A percentile compares a stretch with the other conserved stretches of the same genome.
phyloP scores from a whole-genome alignment of 1,140 invertebrate genomes.

The Leptinotarsa texana region DNA sequence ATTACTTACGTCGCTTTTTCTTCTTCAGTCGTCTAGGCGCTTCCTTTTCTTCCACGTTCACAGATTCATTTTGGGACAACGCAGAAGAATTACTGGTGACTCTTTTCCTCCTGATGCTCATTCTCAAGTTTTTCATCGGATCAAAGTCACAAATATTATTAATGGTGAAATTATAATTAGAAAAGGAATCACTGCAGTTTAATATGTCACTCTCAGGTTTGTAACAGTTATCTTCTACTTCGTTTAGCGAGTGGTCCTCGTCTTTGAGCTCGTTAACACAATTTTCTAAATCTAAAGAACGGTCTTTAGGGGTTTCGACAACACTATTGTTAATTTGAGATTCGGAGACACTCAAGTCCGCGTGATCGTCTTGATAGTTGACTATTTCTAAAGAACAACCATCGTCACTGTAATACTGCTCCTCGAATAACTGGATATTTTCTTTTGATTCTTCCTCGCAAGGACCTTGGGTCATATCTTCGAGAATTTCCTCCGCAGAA shows the following conservation, averaged over 20 bases:
- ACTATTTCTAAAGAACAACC: slow-evolving; percentile 38
- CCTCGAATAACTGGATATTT: slow-evolving; percentile 35
- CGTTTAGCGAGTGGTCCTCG: slow-evolving; percentile 32
- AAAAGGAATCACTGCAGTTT: slow-evolving; percentile 35
- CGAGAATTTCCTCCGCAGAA: slow-evolving; percentile 17
- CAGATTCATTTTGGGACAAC: slow-evolving; percentile 49
- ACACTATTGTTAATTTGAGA: slow-evolving; percentile 35
- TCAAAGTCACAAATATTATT: slow-evolving; percentile 48
- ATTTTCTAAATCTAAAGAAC: slow-evolving; percentile 5
- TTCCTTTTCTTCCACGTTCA: slow-evolving; percentile 44
- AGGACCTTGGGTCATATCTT: slow-evolving; percentile 51
- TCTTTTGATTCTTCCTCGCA: slow-evolving; percentile 47
- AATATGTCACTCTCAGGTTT: slow-evolving; percentile 43
- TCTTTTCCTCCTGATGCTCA: slow-evolving; percentile 53
- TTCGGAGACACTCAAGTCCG: slow-evolving; percentile 36
- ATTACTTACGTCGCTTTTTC: slow-evolving; percentile 44
- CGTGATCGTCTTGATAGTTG: slow-evolving; percentile 31
- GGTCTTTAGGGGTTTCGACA: slow-evolving; percentile 29
- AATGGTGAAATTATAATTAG: slow-evolving; percentile 45
- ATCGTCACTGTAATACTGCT: slow-evolving; percentile 36
- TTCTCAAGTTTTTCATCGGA: slow-evolving; percentile 53
- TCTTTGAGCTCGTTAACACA: slow-evolving; percentile 33
- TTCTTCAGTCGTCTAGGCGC: slow-evolving; percentile 41
- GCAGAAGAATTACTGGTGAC: slow-evolving; percentile 51
- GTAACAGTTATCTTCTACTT: slow-evolving; percentile 40